Evolutionary conservation across 2,113 vertebrate species (phyloP).

Genomic region (Cebus imitator): DNA sequence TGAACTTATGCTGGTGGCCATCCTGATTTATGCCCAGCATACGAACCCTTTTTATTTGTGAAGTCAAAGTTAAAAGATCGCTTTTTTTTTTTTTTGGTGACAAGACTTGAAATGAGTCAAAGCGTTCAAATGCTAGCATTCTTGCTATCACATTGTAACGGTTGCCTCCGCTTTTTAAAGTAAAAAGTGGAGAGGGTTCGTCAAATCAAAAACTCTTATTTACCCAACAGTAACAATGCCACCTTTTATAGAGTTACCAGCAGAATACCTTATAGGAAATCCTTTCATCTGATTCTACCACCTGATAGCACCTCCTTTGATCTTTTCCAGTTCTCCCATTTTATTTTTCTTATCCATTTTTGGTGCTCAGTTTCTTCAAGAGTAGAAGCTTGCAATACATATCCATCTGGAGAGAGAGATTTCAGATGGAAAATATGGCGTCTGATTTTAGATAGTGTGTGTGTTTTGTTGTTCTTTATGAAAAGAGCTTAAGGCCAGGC

Average conservation of each 20-base stretch:
- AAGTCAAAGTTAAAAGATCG: neutral
- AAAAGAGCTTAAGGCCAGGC: neutral
- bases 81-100: neutral
- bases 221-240: neutral
- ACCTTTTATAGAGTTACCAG: slow-evolving; percentile 6
- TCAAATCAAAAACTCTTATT: neutral
- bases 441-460: neutral
- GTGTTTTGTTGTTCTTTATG: neutral
- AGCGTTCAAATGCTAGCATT: neutral
- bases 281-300: slow-evolving; percentile 33
- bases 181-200: neutral
- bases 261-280: neutral
- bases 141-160: neutral
- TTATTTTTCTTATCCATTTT: neutral
- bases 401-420: neutral
- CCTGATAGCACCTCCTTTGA: neutral
- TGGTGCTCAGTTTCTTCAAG: neutral
- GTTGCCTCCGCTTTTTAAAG: neutral
- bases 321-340: neutral
- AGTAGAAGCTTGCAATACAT: neutral
- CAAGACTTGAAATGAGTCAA: neutral
- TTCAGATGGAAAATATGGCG: neutral
- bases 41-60: neutral
- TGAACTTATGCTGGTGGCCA: neutral
- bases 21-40: neutral